Evolutionary conservation across 2,113 vertebrate genomes (phyloP), one percentile per base, ranked within the genome.

Genomic region (Panurus biarmicus): DNA sequence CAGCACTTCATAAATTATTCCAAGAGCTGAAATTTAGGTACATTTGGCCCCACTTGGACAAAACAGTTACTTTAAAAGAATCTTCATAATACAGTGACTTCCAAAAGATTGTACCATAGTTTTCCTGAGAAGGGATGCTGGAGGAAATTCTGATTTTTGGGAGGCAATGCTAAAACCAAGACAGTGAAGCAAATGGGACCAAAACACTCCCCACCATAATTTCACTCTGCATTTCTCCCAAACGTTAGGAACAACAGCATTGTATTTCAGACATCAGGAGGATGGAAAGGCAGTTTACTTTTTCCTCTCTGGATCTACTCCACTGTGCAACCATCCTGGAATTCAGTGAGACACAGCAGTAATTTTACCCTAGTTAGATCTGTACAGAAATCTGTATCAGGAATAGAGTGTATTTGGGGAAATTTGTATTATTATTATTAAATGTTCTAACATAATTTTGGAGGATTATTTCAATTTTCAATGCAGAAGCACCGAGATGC

Each of bases 1-100:
- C 98, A 97, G 91, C 96, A 92, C 93, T 94, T 97, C 96, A 90
- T 98, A 98, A 98, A 98, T 98, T 97, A 98, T 67, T 76, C 86
- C 62, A 93, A 85, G 51, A 74, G 89, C 73, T 92, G 96, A 94
- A 97, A 96, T 92, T 75, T 69, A 95, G 95, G 93, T 48, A 62
- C 74, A 60, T 90, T 91, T 95, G 86, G 61, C 48, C 91, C 93
- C 77, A 73, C n/a, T 97, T 96, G 89, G 76, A 53, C 24, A 94
- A 93, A 86, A 77, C 71, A 73, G 56, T 73, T 54, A 50, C 84
- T 65, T 69, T 69, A 71, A 96, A 88, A 75, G 45, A 87, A 86
- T 87, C 90, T 87, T 58, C 79, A 71, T 67, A 79, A 64, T 11
- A 85, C 24, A 47, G 28, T 21, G 77, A 95, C 40, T 75, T 94